A percentile compares a stretch with the other conserved stretches of the same genome.
Evolutionary conservation across 2,797 vertebrate genomes (phyloP).

Genomic region (Champsocephalus gunnari): DNA sequence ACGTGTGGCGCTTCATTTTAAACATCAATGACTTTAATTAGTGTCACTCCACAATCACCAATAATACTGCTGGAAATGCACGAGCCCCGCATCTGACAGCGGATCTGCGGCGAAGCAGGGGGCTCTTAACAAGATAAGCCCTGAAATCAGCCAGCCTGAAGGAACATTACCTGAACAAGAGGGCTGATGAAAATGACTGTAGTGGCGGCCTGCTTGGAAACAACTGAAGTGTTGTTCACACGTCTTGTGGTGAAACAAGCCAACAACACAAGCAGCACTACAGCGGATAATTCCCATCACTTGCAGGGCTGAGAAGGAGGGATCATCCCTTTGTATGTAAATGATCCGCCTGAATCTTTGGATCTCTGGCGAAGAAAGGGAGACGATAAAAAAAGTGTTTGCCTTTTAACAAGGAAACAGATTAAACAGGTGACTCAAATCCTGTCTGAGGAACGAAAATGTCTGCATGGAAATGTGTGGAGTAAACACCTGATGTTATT

Average conservation of each 20-base stretch:
- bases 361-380: slow-evolving; percentile 37
- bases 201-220: slow-evolving; percentile 62
- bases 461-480: slow-evolving; percentile 11
- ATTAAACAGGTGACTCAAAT: slow-evolving; percentile 55
- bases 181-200: slow-evolving; percentile 79
- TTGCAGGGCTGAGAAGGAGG: slow-evolving; percentile 39
- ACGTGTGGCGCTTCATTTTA: slow-evolving; percentile 65
- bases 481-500: slow-evolving; percentile 10
- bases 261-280: slow-evolving; percentile 58
- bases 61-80: slow-evolving; percentile 47
- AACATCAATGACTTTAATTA: slow-evolving; percentile 81
- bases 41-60: slow-evolving; percentile 71
- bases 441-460: slow-evolving; percentile 23
- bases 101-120: slow-evolving; percentile 50
- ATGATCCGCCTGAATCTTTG: slow-evolving; percentile 62
- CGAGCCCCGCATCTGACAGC: slow-evolving; percentile 43
- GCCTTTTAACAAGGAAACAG: slow-evolving; percentile 29
- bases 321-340: slow-evolving; percentile 72
- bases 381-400: neutral
- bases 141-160: slow-evolving; percentile 72
- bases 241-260: slow-evolving; percentile 58
- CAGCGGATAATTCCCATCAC: slow-evolving; percentile 61
- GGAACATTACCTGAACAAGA: slow-evolving; percentile 78
- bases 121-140: slow-evolving; percentile 78
- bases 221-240: slow-evolving; percentile 68